phyloP scores from a whole-genome alignment of 2,797 vertebrate genomes.

The Poliocrania exsul region DNA sequence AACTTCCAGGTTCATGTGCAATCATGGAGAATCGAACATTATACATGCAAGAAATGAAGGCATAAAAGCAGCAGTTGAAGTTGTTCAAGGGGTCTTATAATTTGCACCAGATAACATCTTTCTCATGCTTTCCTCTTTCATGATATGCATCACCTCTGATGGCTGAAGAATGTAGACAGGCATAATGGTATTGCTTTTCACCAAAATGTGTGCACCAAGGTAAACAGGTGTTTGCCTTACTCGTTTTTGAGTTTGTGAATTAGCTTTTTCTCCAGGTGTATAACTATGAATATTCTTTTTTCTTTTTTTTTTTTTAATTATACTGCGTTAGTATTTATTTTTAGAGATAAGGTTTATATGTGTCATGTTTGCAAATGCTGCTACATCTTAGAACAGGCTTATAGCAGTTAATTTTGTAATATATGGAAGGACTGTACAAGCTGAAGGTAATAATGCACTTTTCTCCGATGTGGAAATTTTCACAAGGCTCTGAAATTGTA shows the following conservation, averaged over 20 bases:
- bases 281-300: conserved; percentile 53
- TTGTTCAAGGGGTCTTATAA: conserved; percentile 62
- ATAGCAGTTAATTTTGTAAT: conserved; percentile 74
- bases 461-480: conserved; percentile 69
- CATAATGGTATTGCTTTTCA: conserved; percentile 81
- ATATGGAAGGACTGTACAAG: conserved; percentile 78
- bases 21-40: conserved; percentile 65
- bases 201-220: conserved; percentile 78
- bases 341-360: conserved; percentile 78
- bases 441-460: conserved; percentile 77
- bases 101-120: conserved; percentile 79
- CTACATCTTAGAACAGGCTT: conserved; percentile 75
- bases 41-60: conserved; percentile 64
- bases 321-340: conserved; percentile 83
- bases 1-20: conserved; percentile 73
- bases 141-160: conserved; percentile 84
- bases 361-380: conserved; percentile 79
- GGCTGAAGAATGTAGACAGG: conserved; percentile 95
- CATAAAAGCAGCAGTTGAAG: conserved; percentile 64
- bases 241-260: conserved; percentile 77
- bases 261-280: conserved; percentile 75
- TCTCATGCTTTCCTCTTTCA: conserved; percentile 78
- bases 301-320: conserved; percentile 59
- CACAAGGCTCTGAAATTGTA: conserved; percentile 74
- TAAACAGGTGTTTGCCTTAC: conserved; percentile 80